Conservation (phyloP, 2,113 vertebrate species). For the Merops nubicus region DNA sequence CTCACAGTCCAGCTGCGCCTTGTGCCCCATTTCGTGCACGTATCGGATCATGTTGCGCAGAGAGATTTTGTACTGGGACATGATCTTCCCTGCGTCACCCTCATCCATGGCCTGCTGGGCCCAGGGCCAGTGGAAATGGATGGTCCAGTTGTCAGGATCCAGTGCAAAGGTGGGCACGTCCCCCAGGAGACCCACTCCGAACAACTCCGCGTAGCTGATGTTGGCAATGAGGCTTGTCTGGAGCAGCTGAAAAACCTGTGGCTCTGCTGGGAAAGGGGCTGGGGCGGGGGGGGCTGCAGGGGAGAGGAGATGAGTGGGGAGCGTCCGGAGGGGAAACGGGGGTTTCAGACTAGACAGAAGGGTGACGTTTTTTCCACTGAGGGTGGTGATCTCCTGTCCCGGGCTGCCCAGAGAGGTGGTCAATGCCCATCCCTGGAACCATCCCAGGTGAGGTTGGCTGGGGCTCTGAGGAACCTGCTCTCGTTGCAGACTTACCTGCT, state of each 20-base stretch:
- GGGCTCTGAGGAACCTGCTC: not conserved
- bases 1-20: not conserved
- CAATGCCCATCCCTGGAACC: not conserved
- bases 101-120: not conserved
- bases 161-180: not conserved
- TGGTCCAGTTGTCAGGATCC: not conserved
- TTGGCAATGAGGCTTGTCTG: not conserved
- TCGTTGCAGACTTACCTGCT: not conserved
- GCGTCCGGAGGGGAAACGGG: not conserved
- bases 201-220: not conserved
- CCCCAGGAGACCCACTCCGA: not conserved
- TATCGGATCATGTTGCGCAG: constrained; percentile 7
- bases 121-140: not conserved
- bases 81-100: not conserved
- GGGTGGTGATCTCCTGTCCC: not conserved
- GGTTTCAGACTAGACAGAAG: not conserved
- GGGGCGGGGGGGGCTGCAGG: not conserved
- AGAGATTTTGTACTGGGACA: not conserved
- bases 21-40: accelerated
- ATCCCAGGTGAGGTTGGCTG: not conserved
- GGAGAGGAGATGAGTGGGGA: not conserved
- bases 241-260: not conserved
- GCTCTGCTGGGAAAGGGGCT: not conserved
- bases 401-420: not conserved
- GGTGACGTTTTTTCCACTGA: not conserved